Base-by-base conservation (phyloP, 1,140 invertebrate genomes). In the Cecropterus lyciades region DNA sequence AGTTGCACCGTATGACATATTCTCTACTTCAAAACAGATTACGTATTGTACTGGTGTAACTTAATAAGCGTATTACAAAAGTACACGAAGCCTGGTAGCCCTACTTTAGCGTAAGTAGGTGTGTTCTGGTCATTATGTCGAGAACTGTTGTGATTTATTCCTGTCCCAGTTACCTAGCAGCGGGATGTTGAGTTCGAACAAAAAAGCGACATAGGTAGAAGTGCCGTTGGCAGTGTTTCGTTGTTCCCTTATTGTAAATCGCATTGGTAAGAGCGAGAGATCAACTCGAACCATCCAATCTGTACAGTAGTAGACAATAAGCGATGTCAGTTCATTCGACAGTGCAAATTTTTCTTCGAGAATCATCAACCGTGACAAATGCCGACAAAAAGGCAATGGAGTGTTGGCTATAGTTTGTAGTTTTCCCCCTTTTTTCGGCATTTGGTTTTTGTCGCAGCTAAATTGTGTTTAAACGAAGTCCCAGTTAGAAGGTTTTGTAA, bases 71-170 rank as follows among this genome's bases (percentile, higher is more conserved):
- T 16, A 57, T 16, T 57, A 24, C 40, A 46, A 45, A 10, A 27
- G 20, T 45, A 45, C 40, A 6, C 55, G 8, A 45, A 45, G n/a
- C 17, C 14, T 27, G 30, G 30, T 33, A 48, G 56, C 24, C 56
- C 56, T 59, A 59, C 20, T 48, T 53, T 48, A 59, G 15, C 45
- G 27, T 30, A 37, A 33, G 43, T 60, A 49, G 27, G 30, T 43
- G 45, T 60, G 11, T 60, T 37, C 45, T 33, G 30, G 57, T 49
- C 45, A 24, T 37, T 37, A 17, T 49, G 43, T 20, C 52, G 66
- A 65, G 65, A 53, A 65, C 64, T 53, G 16, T 48, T 33, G 15
- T 72, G 65, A 79, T 69, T 76, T 79, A 79, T 79, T 45, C 49
- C 67, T 69, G 66, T 69, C 62, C 70, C 46, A 73, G 56, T 79